Base-by-base conservation (phyloP, 1,140 invertebrate species). In the Epicauta chinensis region DNA sequence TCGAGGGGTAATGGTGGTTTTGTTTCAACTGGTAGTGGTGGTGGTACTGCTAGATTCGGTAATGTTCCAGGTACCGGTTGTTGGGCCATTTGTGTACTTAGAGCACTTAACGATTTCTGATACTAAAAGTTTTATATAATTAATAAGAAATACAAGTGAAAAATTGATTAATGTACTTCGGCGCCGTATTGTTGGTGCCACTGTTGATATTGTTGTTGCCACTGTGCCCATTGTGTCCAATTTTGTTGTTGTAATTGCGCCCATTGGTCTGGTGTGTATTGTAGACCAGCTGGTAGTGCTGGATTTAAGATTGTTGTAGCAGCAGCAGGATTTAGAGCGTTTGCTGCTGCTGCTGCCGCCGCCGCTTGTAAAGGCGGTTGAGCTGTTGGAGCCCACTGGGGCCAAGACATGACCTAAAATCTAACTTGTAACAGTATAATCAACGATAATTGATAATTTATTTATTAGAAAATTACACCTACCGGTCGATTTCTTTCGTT, bases 101-200 rank as follows among this genome's bases (percentile, higher is more conserved):
- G 39, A 41, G 65, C 72, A 65, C 64, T 70, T 62, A 75, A 23
- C 54, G 70, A 60, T 67, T 70, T 71, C 46, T 65, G 61, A 61
- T 68, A 70, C 69, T 67, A 55, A 56, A 67, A 66, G 16, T 23
- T 5, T 41, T 44, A 12, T 7, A 50, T 12, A 45, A n/a, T 35
- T 46, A 29, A 12, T 10, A 12, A 30, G n/a, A 43, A 11, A 43
- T n/a, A n/a, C n/a, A n/a, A n/a, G n/a, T n/a, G n/a, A n/a, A 43
- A n/a, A 30, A 14, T 41, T 10, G 39, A 29, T 16, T 15, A 17
- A 13, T 3, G 15, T 70, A 88, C 85, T 77, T 87, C 85, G 41
- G 86, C 83, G 36, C 85, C 86, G 70, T 87, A 89, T 63, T 89
- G 84, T 37, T 79, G 78, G 65, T 89, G 87, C 87, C 87, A 91